A percentile compares a stretch with the other conserved stretches of the same genome.
These are phyloP conservation scores for Prenolepis imparis DNA, from an alignment of 2,888 invertebrate genomes.

Conservation along the genomic window DNA sequence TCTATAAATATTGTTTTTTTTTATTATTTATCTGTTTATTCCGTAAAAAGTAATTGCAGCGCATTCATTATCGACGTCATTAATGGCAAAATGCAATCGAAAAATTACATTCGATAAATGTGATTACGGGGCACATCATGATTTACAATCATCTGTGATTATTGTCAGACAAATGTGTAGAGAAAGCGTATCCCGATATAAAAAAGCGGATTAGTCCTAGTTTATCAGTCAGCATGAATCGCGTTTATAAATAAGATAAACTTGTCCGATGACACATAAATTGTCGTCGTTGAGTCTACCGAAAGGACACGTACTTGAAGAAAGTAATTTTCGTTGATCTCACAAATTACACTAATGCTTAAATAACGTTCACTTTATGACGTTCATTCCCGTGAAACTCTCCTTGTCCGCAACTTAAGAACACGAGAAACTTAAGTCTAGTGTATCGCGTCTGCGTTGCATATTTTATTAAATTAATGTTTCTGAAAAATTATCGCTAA, in stretches of 20 bases:
- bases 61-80: constrained; percentile 17
- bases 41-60: not conserved
- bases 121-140: constrained; percentile 14
- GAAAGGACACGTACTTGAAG: not conserved
- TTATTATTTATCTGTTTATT: not conserved
- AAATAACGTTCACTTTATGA: constrained; percentile 2
- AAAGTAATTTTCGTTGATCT: constrained; percentile 40
- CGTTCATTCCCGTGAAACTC: not conserved
- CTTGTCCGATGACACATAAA: constrained; percentile 7
- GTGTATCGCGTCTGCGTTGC: no score
- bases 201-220: constrained; percentile 40
- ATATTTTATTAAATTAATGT: not conserved
- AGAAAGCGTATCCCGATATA: constrained; percentile 48
- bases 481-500: not conserved
- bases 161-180: constrained; percentile 20
- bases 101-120: constrained; percentile 35
- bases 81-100: constrained; percentile 22
- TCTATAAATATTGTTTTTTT: not conserved
- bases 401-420: not conserved
- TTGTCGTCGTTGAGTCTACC: constrained; percentile 7
- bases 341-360: not conserved
- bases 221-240: constrained; percentile 50
- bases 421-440: no score
- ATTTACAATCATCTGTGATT: constrained; percentile 29
- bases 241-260: constrained; percentile 32